phyloP scores from a whole-genome alignment of 2,113 vertebrate species.

The Chauna torquata region DNA sequence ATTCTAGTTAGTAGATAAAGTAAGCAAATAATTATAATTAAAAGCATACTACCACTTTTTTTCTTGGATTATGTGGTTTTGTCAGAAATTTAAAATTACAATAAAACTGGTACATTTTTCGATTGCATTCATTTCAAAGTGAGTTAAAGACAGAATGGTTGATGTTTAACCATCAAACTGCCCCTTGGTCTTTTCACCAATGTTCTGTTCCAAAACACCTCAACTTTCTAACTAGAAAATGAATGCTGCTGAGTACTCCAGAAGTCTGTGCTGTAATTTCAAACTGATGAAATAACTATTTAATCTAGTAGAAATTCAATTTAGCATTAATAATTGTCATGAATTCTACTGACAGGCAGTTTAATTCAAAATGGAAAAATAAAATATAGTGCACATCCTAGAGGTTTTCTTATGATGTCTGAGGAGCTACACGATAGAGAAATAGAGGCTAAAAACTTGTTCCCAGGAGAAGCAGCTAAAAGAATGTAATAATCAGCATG shows the following conservation, averaged over 20 bases:
- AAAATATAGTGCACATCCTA: neutral
- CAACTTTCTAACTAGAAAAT: neutral
- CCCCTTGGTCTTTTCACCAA: neutral
- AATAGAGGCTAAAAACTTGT: neutral
- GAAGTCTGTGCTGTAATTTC: neutral
- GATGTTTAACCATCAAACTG: neutral
- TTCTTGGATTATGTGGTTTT: neutral
- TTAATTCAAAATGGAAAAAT: neutral
- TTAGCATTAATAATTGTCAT: neutral
- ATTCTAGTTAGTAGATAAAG: neutral
- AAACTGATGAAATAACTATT: neutral
- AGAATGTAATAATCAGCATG: neutral
- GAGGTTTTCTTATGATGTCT: neutral
- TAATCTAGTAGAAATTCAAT: neutral
- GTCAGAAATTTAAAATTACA: neutral
- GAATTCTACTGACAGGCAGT: neutral
- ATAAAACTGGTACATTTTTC: neutral
- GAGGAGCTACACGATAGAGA: neutral
- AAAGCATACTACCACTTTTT: neutral
- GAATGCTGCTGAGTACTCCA: neutral
- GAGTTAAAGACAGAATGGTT: neutral
- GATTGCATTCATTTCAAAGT: neutral
- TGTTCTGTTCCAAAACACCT: neutral
- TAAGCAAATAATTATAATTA: neutral
- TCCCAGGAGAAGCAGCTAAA: neutral